Evolutionary conservation across 2,888 invertebrate species (phyloP).

Genomic region (Axea sp.): DNA sequence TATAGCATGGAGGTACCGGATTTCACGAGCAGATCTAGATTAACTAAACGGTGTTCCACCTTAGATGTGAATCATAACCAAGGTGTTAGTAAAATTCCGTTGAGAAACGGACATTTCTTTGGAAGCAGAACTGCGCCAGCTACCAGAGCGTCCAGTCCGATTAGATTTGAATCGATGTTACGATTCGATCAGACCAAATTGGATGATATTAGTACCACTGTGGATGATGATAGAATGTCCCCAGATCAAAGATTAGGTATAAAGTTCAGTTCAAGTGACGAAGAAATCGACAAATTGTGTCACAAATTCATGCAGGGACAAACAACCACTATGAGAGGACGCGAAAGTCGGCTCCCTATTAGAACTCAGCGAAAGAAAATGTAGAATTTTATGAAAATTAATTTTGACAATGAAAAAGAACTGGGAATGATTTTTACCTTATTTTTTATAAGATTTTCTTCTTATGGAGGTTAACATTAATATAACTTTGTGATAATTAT

Average conservation of each 20-base stretch:
- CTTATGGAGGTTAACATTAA: no score
- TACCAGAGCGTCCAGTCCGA: constrained; percentile 76
- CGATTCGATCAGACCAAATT: constrained; percentile 64
- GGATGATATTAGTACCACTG: constrained; percentile 4
- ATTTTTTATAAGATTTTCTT: not conserved
- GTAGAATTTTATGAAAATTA: constrained; percentile 22
- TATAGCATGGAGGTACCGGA: constrained; percentile 74
- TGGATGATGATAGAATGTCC: constrained; percentile 42
- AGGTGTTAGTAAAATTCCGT: constrained; percentile 75
- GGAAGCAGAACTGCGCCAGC: constrained; percentile 77
- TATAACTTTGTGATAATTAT: not conserved
- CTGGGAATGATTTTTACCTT: constrained; percentile 7
- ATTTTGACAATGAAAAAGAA: constrained; percentile 27
- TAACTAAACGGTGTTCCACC: constrained; percentile 65
- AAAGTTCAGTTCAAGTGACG: constrained; percentile 74
- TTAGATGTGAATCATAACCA: constrained; percentile 78
- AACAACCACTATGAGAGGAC: constrained; percentile 26
- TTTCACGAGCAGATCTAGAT: constrained; percentile 64
- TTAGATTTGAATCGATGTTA: constrained; percentile 67
- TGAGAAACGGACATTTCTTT: constrained; percentile 71
- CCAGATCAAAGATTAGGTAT: constrained; percentile 66
- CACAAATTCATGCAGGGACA: constrained; percentile 64
- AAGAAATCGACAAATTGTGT: constrained; percentile 75
- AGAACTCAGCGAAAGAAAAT: constrained; percentile 69
- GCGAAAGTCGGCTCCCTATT: constrained; percentile 70